These are phyloP conservation scores for Asbolus verrucosus DNA, from an alignment of 1,140 invertebrate species.

Conservation along the genomic window DNA sequence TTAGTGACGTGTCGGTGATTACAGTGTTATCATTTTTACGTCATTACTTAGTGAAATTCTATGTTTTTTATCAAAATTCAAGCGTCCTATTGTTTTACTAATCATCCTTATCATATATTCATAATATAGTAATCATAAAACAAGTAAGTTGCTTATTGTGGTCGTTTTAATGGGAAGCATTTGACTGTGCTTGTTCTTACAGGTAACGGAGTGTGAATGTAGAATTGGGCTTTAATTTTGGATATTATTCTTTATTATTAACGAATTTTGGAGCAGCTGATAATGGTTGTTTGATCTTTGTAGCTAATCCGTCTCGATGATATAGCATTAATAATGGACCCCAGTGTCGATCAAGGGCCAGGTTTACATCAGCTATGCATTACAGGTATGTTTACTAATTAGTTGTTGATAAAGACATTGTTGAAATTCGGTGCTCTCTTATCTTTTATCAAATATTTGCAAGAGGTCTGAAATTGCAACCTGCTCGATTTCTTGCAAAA, in stretches of 20 bases:
- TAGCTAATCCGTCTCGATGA: constrained; percentile 29
- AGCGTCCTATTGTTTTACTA: constrained; percentile 25
- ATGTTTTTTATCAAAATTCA: constrained; percentile 39
- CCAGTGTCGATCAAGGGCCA: constrained; percentile 31
- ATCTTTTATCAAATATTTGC: not conserved
- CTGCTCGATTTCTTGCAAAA: not conserved
- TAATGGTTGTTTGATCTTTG: no score
- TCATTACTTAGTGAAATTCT: constrained; percentile 18
- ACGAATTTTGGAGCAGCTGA: no score
- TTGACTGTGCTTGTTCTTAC: constrained; percentile 27
- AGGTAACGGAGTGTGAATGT: no score
- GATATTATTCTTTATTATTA: no score
- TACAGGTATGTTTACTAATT: constrained; percentile 33
- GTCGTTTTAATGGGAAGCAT: not conserved
- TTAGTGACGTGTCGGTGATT: constrained; percentile 23
- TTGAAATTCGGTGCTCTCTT: not conserved
- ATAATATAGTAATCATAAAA: not conserved
- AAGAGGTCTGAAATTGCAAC: not conserved
- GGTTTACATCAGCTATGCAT: constrained; percentile 40
- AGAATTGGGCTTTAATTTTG: no score
- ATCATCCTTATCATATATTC: constrained; percentile 22
- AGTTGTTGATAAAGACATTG: constrained; percentile 4
- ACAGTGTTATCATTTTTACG: constrained; percentile 31
- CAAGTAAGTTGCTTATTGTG: constrained; percentile 20
- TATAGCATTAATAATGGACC: constrained; percentile 28